Percentiles rank a stretch among this genome's conserved stretches.
phyloP scores from a whole-genome alignment of 2,888 invertebrate species.

The Mythimna albipuncta region DNA sequence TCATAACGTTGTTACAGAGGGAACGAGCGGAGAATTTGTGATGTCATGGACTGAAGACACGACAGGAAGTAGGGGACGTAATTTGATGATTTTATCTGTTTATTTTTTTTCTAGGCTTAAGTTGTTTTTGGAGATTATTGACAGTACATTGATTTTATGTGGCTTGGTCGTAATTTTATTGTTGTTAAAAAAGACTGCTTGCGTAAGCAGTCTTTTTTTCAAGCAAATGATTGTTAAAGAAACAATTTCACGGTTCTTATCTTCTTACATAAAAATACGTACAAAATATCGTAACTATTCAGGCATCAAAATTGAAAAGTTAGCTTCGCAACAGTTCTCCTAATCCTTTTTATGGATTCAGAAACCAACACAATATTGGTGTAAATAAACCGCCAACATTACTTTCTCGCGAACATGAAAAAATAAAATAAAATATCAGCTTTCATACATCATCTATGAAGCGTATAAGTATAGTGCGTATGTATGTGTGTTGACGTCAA shows the following conservation, averaged over 20 bases:
- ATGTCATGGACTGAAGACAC: slow-evolving; percentile 37
- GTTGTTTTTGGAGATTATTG: slow-evolving; percentile 6
- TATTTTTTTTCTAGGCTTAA: slow-evolving; percentile 17
- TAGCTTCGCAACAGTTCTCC: neutral
- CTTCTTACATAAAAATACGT: neutral
- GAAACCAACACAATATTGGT: slow-evolving; percentile 25
- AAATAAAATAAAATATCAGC: slow-evolving; percentile 50
- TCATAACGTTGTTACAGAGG: slow-evolving; percentile 47
- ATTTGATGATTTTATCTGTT: slow-evolving; percentile 27
- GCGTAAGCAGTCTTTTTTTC: neutral
- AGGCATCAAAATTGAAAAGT: slow-evolving; percentile 6
- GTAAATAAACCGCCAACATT: slow-evolving; percentile 33
- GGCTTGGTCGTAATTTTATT: neutral
- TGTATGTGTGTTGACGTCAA: slow-evolving; percentile 26
- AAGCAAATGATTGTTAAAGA: neutral
- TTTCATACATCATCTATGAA: slow-evolving; percentile 50
- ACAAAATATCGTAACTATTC: neutral
- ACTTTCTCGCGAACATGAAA: slow-evolving; percentile 25
- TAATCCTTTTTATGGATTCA: slow-evolving; percentile 29
- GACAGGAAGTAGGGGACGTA: neutral
- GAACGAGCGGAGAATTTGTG: slow-evolving; percentile 45
- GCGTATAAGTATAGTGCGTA: slow-evolving; percentile 15
- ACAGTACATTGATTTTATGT: neutral
- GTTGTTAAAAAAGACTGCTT: too few relatives aligned
- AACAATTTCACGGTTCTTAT: neutral